Evolutionary conservation across 2,113 vertebrate species (phyloP), one percentile per base, ranked within the genome.

Genomic region (Pandion haliaetus): DNA sequence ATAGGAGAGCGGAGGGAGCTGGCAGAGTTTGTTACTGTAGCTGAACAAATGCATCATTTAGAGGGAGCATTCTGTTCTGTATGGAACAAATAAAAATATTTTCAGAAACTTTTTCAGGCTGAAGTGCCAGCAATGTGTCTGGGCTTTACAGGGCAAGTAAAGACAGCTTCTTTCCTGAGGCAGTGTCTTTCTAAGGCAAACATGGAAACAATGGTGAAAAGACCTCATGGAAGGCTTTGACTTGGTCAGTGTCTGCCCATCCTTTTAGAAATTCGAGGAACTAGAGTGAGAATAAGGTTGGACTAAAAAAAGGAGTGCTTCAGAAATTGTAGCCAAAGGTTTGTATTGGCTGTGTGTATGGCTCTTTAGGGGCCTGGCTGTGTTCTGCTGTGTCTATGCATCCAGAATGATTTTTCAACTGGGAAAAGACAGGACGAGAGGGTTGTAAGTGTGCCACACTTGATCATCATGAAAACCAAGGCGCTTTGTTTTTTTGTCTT

Each of bases 51-150:
- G 44, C 74, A 85, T 91, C 73, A 8, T 86, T 90, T 77, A 87
- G 74, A 55, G 66, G 54, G 91, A 94, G 78, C 78, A 54, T 95
- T 95, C 86, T 89, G 73, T 97, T 97, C 69, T 54, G 83, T 94
- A 70, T 95, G 70, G 84, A 90, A 93, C 86, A 96, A 96, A 94
- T 87, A 84, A 82, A 96, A 96, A 73, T 82, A 76, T 78, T 94
- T 94, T 92, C 86, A 89, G 81, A 82, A 95, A 76, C 58, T 93
- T 92, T 32, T 88, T 92, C 57, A 91, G 31, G 54, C 72, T 82
- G 78, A 91, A 94, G 52, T 89, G 83, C 86, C 86, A 95, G 73
- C 94, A 95, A 31, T 90, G 49, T 76, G 80, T 72, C 77, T 89
- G 62, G 93, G 44, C 76, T 89, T 91, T 89, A 67, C 73, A 87